Base-by-base conservation (phyloP, 2,113 vertebrate species). In the Sander lucioperca region DNA sequence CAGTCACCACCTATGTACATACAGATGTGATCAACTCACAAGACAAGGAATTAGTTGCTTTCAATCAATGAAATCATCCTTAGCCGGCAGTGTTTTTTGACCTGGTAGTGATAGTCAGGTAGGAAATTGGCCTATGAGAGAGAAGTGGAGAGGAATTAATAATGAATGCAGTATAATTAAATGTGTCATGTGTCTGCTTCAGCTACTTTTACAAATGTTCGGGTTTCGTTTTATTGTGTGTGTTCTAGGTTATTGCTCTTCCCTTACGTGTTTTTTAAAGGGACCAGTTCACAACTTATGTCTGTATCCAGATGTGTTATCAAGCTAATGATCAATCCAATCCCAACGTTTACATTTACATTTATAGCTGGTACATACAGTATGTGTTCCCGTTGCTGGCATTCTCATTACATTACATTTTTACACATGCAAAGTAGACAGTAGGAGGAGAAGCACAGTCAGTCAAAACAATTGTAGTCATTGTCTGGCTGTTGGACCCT, bases 361-460 rank as follows among this genome's bases (percentile, higher is more conserved):
- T 25, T 12, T 1, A 8, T 13, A 15, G 16, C 62, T 43, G 21
- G 2, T 50, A 15, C 39, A 43, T 11, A 43, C 39, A 43, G 39
- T 11, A 43, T 11, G 39, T 36, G 23, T 59, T 58, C 39, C 30
- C 69, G 8, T 7, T 25, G n/a, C 36, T 47, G 70, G 23, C 56
- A 47, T 30, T 30, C 25, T 45, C 2, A 6, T 57, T 72, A 12
- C 51, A 33, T 63, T 43, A 43, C 39, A 11, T 43, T 43, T 11
- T 27, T 70, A 53, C n/a, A 51, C 66, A 13, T 70, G 47, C 33
- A 27, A 43, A 72, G 43, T 27, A 39, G 50, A 65, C 27, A 50
- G 14, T 45, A 54, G 45, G 45, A 50, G 56, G 15, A 53, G n/a
- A 62, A 48, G 57, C 18, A 1, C 5, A 6, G 25, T 70, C 23